Evolutionary conservation across 2,113 vertebrate genomes (phyloP).

Genomic region (Patagioenas fasciata): DNA sequence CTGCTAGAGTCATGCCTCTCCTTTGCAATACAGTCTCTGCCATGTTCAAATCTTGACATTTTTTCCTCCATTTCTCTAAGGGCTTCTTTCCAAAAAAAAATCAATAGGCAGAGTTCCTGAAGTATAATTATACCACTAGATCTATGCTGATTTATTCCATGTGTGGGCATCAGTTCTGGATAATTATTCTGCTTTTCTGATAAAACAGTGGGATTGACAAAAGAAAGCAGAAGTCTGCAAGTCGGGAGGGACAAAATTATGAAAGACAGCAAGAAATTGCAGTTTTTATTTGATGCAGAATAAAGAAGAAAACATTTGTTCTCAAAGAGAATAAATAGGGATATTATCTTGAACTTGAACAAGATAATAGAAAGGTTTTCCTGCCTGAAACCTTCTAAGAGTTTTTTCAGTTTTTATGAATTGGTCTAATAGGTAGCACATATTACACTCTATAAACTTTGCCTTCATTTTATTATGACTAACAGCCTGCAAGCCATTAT

Average conservation of each 20-base stretch:
- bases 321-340: background rate
- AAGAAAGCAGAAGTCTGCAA: background rate
- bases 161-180: constrained; percentile 10
- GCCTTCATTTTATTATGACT: background rate
- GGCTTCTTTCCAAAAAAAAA: constrained; percentile 3
- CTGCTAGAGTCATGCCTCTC: background rate
- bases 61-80: background rate
- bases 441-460: background rate
- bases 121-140: constrained; percentile 14
- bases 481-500: background rate
- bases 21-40: background rate
- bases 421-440: background rate
- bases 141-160: background rate
- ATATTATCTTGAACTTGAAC: background rate
- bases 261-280: background rate
- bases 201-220: background rate
- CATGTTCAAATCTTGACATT: background rate
- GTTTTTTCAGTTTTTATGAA: background rate
- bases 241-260: background rate
- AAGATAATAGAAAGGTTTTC: background rate
- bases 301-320: background rate
- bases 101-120: background rate
- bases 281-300: background rate
- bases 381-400: background rate
- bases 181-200: constrained; percentile 35